Percentiles rank a stretch among this genome's conserved stretches.
Conservation (phyloP, 2,797 vertebrate genomes). For the Mastacembelus armatus region DNA sequence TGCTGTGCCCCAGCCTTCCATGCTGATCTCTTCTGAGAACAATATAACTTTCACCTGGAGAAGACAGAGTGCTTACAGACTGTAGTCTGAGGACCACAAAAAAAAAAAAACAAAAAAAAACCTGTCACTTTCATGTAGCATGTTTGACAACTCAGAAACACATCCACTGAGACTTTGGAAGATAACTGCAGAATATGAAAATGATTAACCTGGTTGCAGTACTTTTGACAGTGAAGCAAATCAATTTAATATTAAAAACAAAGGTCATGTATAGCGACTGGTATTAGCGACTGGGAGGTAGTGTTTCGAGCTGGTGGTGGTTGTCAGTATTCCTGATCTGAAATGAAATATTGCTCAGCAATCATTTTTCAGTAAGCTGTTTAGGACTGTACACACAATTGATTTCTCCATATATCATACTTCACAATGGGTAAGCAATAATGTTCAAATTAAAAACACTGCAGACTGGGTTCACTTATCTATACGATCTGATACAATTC, state of each 20-base stretch:
- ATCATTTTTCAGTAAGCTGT: constrained; percentile 37
- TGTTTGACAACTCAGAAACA: constrained; percentile 24
- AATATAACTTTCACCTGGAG: constrained; percentile 66
- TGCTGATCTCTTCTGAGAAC: constrained; percentile 51
- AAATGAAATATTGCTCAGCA: constrained; percentile 30
- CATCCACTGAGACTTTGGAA: not conserved
- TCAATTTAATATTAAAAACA: not conserved
- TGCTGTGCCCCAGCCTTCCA: constrained; percentile 57
- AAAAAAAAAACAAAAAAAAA: too few species aligned
- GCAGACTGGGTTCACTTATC: constrained; percentile 34
- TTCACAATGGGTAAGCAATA: constrained; percentile 20
- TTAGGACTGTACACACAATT: constrained; percentile 25
- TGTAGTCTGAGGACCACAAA: constrained; percentile 23
- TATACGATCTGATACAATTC: constrained; percentile 36
- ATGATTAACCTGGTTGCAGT: not conserved
- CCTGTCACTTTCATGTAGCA: constrained; percentile 29
- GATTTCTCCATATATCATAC: constrained; percentile 44
- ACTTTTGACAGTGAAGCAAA: constrained; percentile 8
- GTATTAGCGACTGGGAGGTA: constrained; percentile 15
- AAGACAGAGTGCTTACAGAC: constrained; percentile 29
- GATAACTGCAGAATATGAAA: not conserved
- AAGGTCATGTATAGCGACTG: constrained; percentile 3
- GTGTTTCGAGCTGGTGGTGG: constrained; percentile 10
- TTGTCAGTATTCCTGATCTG: constrained; percentile 36
- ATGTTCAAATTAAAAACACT: constrained; percentile 35